Percentiles rank a stretch among this genome's conserved stretches.
phyloP scores from a whole-genome alignment of 2,113 vertebrate genomes.

The Tyrannus savana region DNA sequence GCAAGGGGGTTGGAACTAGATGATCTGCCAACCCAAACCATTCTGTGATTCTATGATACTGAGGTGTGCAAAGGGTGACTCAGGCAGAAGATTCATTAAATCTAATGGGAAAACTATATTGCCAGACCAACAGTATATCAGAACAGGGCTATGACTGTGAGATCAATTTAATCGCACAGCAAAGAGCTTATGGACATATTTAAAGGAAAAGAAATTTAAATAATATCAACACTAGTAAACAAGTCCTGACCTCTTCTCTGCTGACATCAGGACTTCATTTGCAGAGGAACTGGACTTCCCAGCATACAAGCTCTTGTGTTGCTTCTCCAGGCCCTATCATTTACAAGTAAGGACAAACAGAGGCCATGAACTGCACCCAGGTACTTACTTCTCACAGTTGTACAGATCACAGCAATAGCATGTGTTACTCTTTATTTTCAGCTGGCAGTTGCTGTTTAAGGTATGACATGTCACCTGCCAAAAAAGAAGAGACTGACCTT shows the following conservation, averaged over 20 bases:
- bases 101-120: not conserved
- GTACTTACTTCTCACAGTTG: slow-evolving; percentile 86
- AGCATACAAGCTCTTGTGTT: not conserved
- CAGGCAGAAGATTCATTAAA: not conserved
- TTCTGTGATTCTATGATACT: not conserved
- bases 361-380: not conserved
- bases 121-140: not conserved
- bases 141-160: not conserved
- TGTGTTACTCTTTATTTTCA: slow-evolving; percentile 88
- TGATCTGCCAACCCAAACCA: not conserved
- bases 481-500: not conserved
- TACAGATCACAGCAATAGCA: slow-evolving; percentile 97
- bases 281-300: not conserved
- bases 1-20: not conserved
- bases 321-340: not conserved
- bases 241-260: not conserved
- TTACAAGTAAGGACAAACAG: not conserved
- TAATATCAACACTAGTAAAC: not conserved
- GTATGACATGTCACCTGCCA: slow-evolving; percentile 85
- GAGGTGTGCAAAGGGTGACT: not conserved
- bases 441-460: slow-evolving; percentile 76
- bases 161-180: not conserved
- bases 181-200: not conserved
- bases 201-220: not conserved
- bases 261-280: not conserved